phyloP scores from a whole-genome alignment of 2,113 vertebrate species.

The Ibidorhyncha struthersii region DNA sequence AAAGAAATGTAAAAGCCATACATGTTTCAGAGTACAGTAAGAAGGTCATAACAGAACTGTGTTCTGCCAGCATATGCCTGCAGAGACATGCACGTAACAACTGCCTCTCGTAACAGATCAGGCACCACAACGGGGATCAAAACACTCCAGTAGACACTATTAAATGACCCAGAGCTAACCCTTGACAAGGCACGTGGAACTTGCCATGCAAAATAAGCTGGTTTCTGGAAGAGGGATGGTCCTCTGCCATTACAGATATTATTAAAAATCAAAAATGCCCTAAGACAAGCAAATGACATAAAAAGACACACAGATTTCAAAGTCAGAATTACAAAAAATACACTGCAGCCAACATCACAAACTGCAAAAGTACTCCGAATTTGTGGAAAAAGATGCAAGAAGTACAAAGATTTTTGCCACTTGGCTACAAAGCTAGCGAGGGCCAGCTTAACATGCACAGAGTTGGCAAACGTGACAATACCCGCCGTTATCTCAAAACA shows the following conservation, averaged over 20 bases:
- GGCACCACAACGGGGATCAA: neutral
- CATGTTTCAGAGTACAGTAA: neutral
- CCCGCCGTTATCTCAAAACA: rapidly evolving
- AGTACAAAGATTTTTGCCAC: neutral
- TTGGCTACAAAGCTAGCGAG: neutral
- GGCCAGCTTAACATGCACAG: rapidly evolving
- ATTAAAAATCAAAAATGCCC: neutral
- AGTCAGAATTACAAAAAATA: neutral
- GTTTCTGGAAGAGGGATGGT: neutral
- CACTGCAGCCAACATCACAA: rapidly evolving
- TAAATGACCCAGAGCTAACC: neutral
- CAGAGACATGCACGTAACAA: neutral
- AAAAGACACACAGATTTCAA: neutral
- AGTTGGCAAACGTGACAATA: neutral
- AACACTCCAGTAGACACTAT: neutral
- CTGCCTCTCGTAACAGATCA: neutral
- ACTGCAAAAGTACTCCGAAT: neutral
- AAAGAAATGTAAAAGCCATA: neutral
- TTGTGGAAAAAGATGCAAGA: neutral
- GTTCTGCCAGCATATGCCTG: neutral
- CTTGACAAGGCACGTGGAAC: neutral
- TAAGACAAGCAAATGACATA: neutral
- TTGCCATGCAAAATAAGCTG: neutral
- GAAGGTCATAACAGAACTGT: neutral
- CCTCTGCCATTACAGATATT: neutral